phyloP scores from a whole-genome alignment of 2,888 invertebrate genomes.

The Lomographa bimaculata region DNA sequence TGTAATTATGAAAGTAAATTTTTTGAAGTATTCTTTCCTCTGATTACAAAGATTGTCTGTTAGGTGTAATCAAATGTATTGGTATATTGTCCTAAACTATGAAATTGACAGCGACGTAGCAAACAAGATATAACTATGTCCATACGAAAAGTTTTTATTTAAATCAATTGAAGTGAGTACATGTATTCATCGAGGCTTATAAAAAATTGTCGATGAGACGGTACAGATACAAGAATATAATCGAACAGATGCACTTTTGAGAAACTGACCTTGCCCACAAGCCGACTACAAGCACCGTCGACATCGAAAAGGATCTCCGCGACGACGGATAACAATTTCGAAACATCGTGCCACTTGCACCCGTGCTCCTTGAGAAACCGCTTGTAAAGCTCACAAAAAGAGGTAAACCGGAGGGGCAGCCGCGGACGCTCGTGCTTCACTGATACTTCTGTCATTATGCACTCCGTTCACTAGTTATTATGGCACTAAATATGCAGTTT shows the following conservation, averaged over 20 bases:
- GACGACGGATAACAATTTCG: constrained; percentile 69
- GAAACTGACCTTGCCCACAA: constrained; percentile 74
- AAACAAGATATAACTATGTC: constrained; percentile 18
- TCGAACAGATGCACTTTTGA: constrained; percentile 5
- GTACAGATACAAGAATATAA: background rate
- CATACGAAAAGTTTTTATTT: constrained; percentile 3
- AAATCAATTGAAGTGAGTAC: constrained; percentile 8
- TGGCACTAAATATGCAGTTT: constrained; percentile 33
- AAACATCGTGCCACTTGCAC: constrained; percentile 77
- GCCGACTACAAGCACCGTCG: constrained; percentile 68
- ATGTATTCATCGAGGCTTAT: constrained; percentile 8
- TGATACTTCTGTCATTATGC: constrained; percentile 65
- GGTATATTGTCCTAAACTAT: constrained; percentile 7
- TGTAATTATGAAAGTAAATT: too few relatives aligned
- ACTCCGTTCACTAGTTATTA: constrained; percentile 41
- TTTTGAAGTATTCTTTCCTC: too few relatives aligned
- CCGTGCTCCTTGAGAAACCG: constrained; percentile 76
- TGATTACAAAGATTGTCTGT: too few relatives aligned
- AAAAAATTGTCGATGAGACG: background rate
- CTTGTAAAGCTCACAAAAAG: constrained; percentile 75
- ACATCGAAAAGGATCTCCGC: constrained; percentile 77
- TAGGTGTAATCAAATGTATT: too few relatives aligned
- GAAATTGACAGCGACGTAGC: constrained; percentile 2
- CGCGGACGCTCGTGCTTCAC: constrained; percentile 58
- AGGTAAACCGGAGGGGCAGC: constrained; percentile 60